These are phyloP conservation scores for Propithecus deckenii DNA, from an alignment of 2,797 vertebrate genomes.

Conservation along the genomic window DNA sequence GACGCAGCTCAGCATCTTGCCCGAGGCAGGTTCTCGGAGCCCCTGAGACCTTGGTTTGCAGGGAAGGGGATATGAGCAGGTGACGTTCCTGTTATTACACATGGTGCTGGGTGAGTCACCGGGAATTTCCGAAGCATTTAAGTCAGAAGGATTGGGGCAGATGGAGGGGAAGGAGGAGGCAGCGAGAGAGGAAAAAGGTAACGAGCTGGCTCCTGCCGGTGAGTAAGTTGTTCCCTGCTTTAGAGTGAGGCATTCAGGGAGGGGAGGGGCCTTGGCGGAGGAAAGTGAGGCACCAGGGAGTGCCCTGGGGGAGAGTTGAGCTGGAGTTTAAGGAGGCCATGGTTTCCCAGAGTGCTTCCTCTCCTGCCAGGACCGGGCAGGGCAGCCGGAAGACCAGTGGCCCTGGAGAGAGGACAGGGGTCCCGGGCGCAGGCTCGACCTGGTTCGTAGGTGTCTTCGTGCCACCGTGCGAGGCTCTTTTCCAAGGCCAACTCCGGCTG, in stretches of 20 bases:
- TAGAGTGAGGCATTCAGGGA: neutral
- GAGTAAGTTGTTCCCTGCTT: constrained; percentile 7
- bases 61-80: constrained; percentile 23
- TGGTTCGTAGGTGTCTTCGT: neutral
- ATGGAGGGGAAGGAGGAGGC: neutral
- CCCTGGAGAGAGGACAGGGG: neutral
- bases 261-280: neutral
- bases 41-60: neutral
- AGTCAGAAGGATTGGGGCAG: neutral
- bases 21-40: neutral
- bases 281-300: neutral
- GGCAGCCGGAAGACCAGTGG: neutral
- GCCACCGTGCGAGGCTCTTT: neutral
- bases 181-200: neutral
- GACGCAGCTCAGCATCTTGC: neutral
- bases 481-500: neutral
- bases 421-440: neutral
- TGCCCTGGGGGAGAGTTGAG: neutral
- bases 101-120: neutral
- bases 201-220: neutral
- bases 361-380: neutral
- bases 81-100: neutral
- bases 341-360: neutral
- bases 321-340: neutral
- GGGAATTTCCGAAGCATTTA: constrained; percentile 64